Base-by-base conservation (phyloP, 2,797 vertebrate genomes). In the Microctenopoma lineatum region DNA sequence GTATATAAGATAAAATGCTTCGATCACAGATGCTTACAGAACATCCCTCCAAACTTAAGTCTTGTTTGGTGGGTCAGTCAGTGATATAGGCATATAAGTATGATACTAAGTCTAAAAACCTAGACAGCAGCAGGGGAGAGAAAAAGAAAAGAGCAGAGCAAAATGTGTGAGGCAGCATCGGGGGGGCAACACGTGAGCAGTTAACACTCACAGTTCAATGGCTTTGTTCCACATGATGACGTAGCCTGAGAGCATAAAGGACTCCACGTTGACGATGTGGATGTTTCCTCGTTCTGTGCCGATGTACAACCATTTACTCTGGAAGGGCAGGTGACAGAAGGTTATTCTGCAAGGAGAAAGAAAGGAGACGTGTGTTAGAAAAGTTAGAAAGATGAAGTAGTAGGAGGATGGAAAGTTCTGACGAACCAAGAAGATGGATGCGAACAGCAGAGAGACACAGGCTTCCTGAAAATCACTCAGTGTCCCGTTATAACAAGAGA, bases 151-250 rank as follows among this genome's bases (percentile, higher is more conserved):
- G 5, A 7, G 52, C 8, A n/a, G 58, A 47, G 58, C 10, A 59
- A 26, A 41, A 59, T 25, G 54, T 51, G 41, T 47, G 48, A 61
- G 29, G 50, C 12, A 47, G 58, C 55, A 59, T 73, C 44, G 10
- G 38, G 46, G 2, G 58, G 50, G 75, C 39, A 55, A 71, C 67
- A 67, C 21, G 14, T 56, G 91, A 93, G 94, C 82, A 85, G 89
- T 41, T 82, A 95, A 93, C 92, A 97, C 98, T 98, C 84, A 99
- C 98, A 99, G 94, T 95, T 99, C 97, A 78, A 99, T 99, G 97
- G 98, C 97, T 97, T 99, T 99, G 95, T 99, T 99, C 98, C 98
- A 99, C 98, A 99, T 99, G 94, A 99, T 98, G 93, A 99, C 97
- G 66, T 99, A 99, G 95, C 98, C 98, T 95, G 98, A 99, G 95